Conservation (phyloP, 2,113 vertebrate species). For the Callocephalon fimbriatum region DNA sequence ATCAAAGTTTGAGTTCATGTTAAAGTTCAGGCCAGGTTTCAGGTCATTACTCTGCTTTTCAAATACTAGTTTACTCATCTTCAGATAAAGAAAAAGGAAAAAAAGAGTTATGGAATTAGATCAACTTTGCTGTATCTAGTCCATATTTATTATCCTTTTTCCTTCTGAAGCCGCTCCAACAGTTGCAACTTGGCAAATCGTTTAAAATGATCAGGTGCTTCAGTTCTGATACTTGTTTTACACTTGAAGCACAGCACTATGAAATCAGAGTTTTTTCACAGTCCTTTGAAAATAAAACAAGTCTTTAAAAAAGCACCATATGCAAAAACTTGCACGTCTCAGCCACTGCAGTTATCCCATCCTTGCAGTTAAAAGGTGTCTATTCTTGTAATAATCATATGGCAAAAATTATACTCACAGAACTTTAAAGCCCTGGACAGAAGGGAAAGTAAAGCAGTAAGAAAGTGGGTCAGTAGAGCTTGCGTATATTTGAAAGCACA, state of each 20-base stretch:
- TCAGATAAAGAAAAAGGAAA: neutral
- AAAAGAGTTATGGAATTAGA: neutral
- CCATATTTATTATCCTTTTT: neutral
- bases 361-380: neutral
- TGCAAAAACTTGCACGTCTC: neutral
- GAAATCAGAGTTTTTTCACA: neutral
- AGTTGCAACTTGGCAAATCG: neutral
- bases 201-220: neutral
- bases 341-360: neutral
- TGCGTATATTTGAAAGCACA: neutral
- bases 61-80: neutral
- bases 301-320: neutral
- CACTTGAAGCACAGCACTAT: neutral
- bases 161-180: neutral
- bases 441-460: neutral
- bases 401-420: neutral
- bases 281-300: neutral
- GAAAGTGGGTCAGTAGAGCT: neutral
- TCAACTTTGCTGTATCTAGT: neutral
- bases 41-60: neutral
- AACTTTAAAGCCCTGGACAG: neutral
- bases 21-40: neutral
- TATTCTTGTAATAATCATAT: neutral
- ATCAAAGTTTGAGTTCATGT: neutral
- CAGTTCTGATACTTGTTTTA: neutral